Percentiles rank a stretch among this genome's conserved stretches.
Conservation (phyloP, 2,797 vertebrate genomes). For the Poecilia velifera region DNA sequence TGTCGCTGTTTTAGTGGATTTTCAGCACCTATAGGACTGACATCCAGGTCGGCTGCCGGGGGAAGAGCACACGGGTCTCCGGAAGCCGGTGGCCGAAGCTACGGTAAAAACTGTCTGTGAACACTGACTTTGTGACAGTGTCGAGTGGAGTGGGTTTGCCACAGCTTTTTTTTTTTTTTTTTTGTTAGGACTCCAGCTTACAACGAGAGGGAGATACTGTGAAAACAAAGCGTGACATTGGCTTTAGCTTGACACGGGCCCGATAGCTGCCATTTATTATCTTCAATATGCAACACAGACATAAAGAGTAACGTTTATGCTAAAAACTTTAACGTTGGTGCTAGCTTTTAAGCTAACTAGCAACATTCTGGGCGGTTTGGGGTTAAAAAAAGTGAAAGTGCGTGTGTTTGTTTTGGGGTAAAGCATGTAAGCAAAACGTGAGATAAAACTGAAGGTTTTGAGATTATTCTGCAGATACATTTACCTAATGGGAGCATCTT, state of each 20-base stretch:
- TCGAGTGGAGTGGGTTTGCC: slow-evolving; percentile 62
- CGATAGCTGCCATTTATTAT: slow-evolving; percentile 38
- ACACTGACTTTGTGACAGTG: slow-evolving; percentile 70
- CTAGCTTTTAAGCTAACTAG: slow-evolving; percentile 72
- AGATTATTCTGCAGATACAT: background rate
- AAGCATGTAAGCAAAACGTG: slow-evolving; percentile 27
- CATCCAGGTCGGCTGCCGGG: slow-evolving; percentile 43
- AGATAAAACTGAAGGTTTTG: background rate
- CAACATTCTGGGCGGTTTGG: slow-evolving; percentile 72
- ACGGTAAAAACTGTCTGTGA: slow-evolving; percentile 26
- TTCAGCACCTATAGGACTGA: slow-evolving; percentile 53
- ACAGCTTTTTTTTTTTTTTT: slow-evolving; percentile 26
- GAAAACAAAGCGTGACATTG: slow-evolving; percentile 30
- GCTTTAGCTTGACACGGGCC: slow-evolving; percentile 5
- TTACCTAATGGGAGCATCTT: slow-evolving; percentile 41
- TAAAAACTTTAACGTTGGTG: slow-evolving; percentile 52
- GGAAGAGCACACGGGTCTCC: slow-evolving; percentile 11
- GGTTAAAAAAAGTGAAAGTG: slow-evolving; percentile 74
- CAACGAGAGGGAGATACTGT: slow-evolving; percentile 8
- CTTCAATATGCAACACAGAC: slow-evolving; percentile 7
- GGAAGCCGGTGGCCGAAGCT: slow-evolving; percentile 42
- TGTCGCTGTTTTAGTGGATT: slow-evolving; percentile 48
- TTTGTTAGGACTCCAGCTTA: slow-evolving; percentile 49
- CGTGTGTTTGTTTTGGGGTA: slow-evolving; percentile 17
- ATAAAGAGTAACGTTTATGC: slow-evolving; percentile 46